Base-by-base conservation (phyloP, 2,113 vertebrate genomes). In the Marmota flaviventris region DNA sequence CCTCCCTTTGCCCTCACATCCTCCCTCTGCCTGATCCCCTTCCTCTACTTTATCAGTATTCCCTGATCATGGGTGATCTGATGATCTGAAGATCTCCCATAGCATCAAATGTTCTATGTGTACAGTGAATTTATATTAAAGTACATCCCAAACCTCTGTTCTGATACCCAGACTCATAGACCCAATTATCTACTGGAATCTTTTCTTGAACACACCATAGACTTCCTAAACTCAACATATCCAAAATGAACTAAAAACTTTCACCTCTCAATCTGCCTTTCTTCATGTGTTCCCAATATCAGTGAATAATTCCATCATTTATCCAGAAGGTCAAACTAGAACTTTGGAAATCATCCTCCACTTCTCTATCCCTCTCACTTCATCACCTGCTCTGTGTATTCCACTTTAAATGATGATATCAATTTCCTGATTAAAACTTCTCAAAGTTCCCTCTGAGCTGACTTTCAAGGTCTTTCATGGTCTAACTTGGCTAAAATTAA, bases 401-500 rank as follows among this genome's bases (percentile, higher is more conserved):
- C 22, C 4, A 73, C 45, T 85, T 84, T 78, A 37, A 84, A 76
- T 87, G 83, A 81, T 18, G 45, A 75, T 48, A 12, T 27, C 53
- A 67, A 32, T 65, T 25, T 79, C 65, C 8, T 56, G 25, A 85
- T 85, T 79, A 10, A 92, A 78, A 85, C 18, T 73, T 56, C 72
- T 65, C 45, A 42, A 53, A 13, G 16, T 67, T 58, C 20, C 24
- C 42, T 67, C n/a, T 39, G 51, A 70, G 10, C 8, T 84, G 84
- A 83, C 14, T 84, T 73, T 72, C 51, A 78, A 70, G 39, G 84
- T 1, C 88, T 82, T 86, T n/a, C 16, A 42, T 63, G 17, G 17
- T 83, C 51, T 51, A 53, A n/a, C 81, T 65, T 63, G 85, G n/a
- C 63, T 88, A 37, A 81, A 69, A n/a, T 77, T 84, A 89, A 83